A percentile compares a stretch with the other conserved stretches of the same genome.
These are phyloP conservation scores for Plebejus anna DNA, from an alignment of 2,888 invertebrate species.

Conservation along the genomic window DNA sequence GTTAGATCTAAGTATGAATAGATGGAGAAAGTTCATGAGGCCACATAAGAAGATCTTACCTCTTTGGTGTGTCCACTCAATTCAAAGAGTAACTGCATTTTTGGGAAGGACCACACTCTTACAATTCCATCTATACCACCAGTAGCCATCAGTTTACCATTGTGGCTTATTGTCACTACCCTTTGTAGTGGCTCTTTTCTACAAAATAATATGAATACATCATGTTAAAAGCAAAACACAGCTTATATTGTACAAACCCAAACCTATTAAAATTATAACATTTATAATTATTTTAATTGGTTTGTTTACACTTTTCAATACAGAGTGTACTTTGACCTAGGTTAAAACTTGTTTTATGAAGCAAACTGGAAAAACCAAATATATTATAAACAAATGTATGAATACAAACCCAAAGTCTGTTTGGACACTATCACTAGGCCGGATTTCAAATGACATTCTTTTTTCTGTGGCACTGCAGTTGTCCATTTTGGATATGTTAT, in stretches of 20 bases:
- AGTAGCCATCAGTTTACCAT: constrained; percentile 90
- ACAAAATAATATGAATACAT: constrained; percentile 42
- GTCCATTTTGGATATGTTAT: constrained; percentile 69
- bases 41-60: constrained; percentile 53
- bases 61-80: constrained; percentile 92
- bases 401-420: constrained; percentile 86
- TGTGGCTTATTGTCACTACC: constrained; percentile 88
- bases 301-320: not conserved
- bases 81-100: constrained; percentile 84
- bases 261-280: no score
- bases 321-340: not conserved
- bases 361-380: not conserved
- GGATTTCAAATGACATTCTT: constrained; percentile 86
- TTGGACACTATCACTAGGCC: constrained; percentile 89
- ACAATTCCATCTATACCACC: constrained; percentile 95
- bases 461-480: constrained; percentile 73
- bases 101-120: constrained; percentile 93
- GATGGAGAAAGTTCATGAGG: not conserved
- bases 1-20: no score
- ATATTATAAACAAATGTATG: not conserved
- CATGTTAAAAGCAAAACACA: not conserved
- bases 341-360: not conserved
- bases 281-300: not conserved
- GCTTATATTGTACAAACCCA: not conserved
- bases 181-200: constrained; percentile 90